phyloP scores from a whole-genome alignment of 1,140 invertebrate species.

The Camponotus pennsylvanicus region DNA sequence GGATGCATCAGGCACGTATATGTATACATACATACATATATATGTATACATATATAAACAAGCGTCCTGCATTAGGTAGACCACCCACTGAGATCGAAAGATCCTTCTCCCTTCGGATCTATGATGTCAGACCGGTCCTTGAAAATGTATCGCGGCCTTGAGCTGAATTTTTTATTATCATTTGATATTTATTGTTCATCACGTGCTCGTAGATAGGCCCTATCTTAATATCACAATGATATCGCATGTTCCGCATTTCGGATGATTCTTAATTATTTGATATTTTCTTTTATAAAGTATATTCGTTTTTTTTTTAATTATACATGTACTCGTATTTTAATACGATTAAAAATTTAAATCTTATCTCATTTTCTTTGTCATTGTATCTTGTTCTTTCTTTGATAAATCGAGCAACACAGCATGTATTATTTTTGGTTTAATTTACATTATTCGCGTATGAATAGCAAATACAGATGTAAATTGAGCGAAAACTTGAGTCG shows the following conservation, averaged over 20 bases:
- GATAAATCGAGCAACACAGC: background rate
- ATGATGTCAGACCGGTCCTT: background rate
- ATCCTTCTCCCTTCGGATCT: background rate
- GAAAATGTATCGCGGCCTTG: conserved; percentile 9
- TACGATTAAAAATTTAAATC: background rate
- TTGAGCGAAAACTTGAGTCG: conserved; percentile 21
- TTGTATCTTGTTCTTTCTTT: background rate
- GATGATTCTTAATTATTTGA: background rate
- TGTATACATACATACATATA: background rate
- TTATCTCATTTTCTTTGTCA: background rate
- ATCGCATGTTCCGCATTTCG: background rate
- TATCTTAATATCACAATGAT: conserved; percentile 2
- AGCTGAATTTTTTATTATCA: conserved; percentile 32
- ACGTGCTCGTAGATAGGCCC: background rate
- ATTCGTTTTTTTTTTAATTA: background rate
- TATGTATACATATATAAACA: conserved; percentile 15
- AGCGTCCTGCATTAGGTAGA: background rate
- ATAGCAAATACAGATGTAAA: background rate
- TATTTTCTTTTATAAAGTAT: background rate
- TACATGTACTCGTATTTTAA: background rate
- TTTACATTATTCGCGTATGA: background rate
- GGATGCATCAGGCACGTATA: background rate
- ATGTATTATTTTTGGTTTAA: background rate
- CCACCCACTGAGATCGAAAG: conserved; percentile 42
- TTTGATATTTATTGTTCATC: conserved; percentile 13